Conservation (phyloP, 2,113 vertebrate genomes). For the Pelusios castaneus region DNA sequence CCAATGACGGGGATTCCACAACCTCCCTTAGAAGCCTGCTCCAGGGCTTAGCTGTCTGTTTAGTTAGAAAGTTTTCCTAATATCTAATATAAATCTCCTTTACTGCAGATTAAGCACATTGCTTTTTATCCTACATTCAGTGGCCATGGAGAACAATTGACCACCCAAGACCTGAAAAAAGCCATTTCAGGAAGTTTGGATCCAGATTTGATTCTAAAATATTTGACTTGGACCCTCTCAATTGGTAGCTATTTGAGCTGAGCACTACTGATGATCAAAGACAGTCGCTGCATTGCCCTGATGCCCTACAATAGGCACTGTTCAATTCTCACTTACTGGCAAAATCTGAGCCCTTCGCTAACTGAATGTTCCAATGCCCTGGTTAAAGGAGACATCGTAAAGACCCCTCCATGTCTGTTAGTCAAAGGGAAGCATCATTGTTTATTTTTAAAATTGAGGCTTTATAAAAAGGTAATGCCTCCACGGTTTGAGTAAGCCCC, state of each 20-base stretch:
- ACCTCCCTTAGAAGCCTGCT: too few species aligned
- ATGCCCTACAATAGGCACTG: background rate
- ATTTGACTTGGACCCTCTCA: background rate
- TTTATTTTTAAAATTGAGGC: background rate
- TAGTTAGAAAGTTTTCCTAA: too few species aligned
- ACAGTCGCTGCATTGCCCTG: rapidly evolving
- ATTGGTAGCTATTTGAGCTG: background rate
- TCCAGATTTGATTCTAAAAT: background rate
- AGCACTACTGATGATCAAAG: background rate
- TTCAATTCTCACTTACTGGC: rapidly evolving
- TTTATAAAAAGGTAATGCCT: background rate
- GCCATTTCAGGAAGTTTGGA: background rate
- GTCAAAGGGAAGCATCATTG: background rate
- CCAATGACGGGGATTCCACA: too few species aligned
- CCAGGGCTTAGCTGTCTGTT: too few species aligned
- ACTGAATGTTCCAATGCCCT: background rate
- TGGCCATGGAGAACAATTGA: too few species aligned
- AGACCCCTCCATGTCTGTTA: rapidly evolving
- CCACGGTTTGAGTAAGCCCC: background rate
- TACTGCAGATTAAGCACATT: too few species aligned
- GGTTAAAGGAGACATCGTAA: background rate
- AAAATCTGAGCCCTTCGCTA: background rate
- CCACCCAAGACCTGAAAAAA: background rate
- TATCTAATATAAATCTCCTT: too few species aligned
- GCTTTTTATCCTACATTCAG: too few species aligned